These are phyloP conservation scores for Melanogrammus aeglefinus DNA, from an alignment of 2,797 vertebrate species.

Conservation along the genomic window DNA sequence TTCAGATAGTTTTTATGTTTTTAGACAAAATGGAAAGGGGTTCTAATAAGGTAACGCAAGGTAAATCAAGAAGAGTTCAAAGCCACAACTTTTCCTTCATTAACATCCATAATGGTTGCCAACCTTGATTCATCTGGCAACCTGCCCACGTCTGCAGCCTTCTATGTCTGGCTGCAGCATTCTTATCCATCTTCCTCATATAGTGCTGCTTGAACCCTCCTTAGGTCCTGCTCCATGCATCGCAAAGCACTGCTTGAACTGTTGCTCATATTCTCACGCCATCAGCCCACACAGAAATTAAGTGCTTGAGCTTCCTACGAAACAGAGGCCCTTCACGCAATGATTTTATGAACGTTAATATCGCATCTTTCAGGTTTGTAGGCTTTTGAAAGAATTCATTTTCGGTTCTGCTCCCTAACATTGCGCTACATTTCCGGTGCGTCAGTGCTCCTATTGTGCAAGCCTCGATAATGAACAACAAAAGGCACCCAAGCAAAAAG, in stretches of 20 bases:
- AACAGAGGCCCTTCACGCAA: not conserved
- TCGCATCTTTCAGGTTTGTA: too few relatives aligned
- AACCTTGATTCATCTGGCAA: not conserved
- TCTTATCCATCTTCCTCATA: not conserved
- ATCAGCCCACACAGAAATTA: not conserved
- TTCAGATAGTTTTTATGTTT: not conserved
- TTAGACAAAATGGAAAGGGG: not conserved
- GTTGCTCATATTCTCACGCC: not conserved
- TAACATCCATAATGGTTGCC: not conserved
- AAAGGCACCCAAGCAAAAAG: too few relatives aligned
- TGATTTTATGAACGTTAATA: not conserved
- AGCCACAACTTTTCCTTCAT: not conserved
- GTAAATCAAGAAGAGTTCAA: not conserved
- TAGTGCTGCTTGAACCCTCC: not conserved
- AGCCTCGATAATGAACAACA: too few relatives aligned
- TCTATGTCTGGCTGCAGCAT: not conserved
- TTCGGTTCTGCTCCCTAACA: too few relatives aligned
- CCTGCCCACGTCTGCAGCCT: not conserved
- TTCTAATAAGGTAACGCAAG: not conserved
- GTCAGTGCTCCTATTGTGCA: too few relatives aligned
- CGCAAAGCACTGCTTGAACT: not conserved
- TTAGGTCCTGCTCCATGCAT: not conserved
- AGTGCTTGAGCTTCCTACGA: not conserved
- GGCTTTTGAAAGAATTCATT: too few relatives aligned
- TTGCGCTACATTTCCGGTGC: too few relatives aligned